Evolutionary conservation across 2,113 vertebrate species (phyloP), one percentile per base, ranked within the genome.

Genomic region (Cryptotis parvus): DNA sequence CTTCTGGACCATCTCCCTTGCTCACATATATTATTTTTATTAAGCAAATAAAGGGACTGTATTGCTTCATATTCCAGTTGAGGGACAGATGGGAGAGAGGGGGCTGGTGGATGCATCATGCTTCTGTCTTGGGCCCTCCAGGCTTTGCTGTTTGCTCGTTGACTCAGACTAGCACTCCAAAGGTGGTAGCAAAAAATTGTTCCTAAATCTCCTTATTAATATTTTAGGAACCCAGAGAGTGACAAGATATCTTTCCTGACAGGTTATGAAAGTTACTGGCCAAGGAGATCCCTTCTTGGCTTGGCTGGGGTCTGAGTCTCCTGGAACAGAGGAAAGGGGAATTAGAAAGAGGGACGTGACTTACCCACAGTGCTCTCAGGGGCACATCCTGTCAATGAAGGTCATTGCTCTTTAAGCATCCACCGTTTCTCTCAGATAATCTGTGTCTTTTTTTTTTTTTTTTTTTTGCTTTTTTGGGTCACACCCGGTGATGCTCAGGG

Each of bases 151-250:
- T 45, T 45, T 95, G 70, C 61, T 68, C 66, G 63, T 61, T 87
- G 63, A 49, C 29, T 9, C 45, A 83, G 69, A 41, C 33, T 8
- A 12, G 24, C 15, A 75, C 39, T 84, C 69, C 7, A 29, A 55
- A 18, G 37, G 63, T 22, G 3, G 7, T 49, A n/a, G 55, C 35
- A 80, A 89, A n/a, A 88, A 79, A 76, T 72, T 55, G 72, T 45
- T 72, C 27, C 35, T 35, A 37, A 22, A 69, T 41, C 35, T 24
- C 88, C 31, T 79, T 76, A 11, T 37, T 39, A 65, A 18, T 76
- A 43, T 83, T 94, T 92, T 83, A 41, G 86, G 31, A 75, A 37
- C 65, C n/a, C 45, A n/a, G 4, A 80, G 58, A 79, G 82, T 55
- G 73, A 66, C 20, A 73, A 43, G 1, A 3, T n/a, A 6, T 88